Conservation (phyloP, 2,797 vertebrate genomes). For the Eulemur mongoz region DNA sequence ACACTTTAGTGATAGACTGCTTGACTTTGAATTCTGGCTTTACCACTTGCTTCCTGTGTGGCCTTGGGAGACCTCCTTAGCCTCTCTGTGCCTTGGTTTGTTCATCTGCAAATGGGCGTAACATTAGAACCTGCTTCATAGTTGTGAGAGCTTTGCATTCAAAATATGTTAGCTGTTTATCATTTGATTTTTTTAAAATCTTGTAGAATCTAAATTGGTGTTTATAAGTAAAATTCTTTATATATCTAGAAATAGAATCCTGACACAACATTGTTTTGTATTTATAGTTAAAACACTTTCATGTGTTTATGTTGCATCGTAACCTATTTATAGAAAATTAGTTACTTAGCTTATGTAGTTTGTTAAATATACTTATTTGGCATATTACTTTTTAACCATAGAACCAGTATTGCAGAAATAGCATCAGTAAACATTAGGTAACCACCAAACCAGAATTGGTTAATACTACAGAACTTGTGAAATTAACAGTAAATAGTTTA, state of each 20-base stretch:
- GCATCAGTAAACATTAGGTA: neutral
- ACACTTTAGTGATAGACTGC: neutral
- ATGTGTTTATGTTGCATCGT: neutral
- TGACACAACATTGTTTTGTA: neutral
- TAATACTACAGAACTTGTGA: neutral
- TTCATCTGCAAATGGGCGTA: neutral
- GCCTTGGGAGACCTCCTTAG: neutral
- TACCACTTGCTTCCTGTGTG: neutral
- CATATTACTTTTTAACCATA: neutral
- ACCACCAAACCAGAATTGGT: neutral
- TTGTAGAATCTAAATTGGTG: neutral
- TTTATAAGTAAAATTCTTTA: conserved; percentile 5
- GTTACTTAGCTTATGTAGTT: neutral
- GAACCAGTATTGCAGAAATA: neutral
- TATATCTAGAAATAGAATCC: neutral
- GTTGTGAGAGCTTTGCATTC: neutral
- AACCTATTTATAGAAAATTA: neutral
- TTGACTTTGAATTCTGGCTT: neutral
- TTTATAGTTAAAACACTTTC: neutral
- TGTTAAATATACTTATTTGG: neutral
- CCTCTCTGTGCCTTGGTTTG: neutral
- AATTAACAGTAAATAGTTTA: neutral
- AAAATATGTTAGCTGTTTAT: neutral
- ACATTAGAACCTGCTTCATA: neutral
- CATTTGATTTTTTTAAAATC: neutral